Percentiles rank a stretch among this genome's conserved stretches.
These are phyloP conservation scores for Drosophila quinaria DNA, from an alignment of 2,888 invertebrate genomes.

Conservation along the genomic window DNA sequence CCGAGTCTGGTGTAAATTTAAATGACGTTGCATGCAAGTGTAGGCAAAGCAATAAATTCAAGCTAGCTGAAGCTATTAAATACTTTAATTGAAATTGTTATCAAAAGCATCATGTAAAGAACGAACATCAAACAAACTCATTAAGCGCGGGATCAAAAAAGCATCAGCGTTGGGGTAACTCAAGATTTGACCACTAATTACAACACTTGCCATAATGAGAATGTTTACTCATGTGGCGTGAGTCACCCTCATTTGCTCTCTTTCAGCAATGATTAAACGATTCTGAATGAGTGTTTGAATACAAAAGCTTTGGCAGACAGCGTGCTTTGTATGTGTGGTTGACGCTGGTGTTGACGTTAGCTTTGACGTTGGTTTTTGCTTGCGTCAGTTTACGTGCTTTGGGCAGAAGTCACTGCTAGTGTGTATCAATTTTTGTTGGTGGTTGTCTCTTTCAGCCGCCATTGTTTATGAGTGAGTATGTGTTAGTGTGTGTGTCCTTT, in stretches of 20 bases:
- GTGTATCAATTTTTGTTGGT: slow-evolving; percentile 71
- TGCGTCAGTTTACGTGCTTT: slow-evolving; percentile 46
- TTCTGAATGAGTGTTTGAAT: slow-evolving; percentile 4
- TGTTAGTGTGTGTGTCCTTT: slow-evolving; percentile 40
- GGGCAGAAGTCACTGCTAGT: slow-evolving; percentile 23
- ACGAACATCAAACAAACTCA: slow-evolving; percentile 34
- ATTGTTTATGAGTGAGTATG: slow-evolving; percentile 49
- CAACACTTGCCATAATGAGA: slow-evolving; percentile 14
- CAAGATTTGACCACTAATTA: slow-evolving; percentile 26
- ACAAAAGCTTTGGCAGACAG: slow-evolving; percentile 58
- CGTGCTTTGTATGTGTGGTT: slow-evolving; percentile 41
- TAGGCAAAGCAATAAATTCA: slow-evolving; percentile 41
- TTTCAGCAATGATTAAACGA: slow-evolving; percentile 38
- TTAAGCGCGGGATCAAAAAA: slow-evolving; percentile 33
- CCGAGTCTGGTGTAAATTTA: slow-evolving; percentile 25
- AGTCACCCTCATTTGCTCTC: slow-evolving; percentile 41
- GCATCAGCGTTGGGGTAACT: slow-evolving; percentile 32
- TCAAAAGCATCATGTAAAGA: slow-evolving; percentile 30
- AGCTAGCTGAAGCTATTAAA: slow-evolving; percentile 45
- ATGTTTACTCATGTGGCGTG: slow-evolving; percentile 19
- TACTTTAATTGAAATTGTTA: slow-evolving; percentile 66
- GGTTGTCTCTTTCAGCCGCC: slow-evolving; percentile 49
- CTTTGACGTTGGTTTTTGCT: slow-evolving; percentile 33
- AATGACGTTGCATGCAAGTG: slow-evolving; percentile 43
- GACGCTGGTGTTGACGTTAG: slow-evolving; percentile 5